A percentile compares a stretch with the other conserved stretches of the same genome.
Evolutionary conservation across 2,797 vertebrate genomes (phyloP).

Genomic region (Picus viridis): DNA sequence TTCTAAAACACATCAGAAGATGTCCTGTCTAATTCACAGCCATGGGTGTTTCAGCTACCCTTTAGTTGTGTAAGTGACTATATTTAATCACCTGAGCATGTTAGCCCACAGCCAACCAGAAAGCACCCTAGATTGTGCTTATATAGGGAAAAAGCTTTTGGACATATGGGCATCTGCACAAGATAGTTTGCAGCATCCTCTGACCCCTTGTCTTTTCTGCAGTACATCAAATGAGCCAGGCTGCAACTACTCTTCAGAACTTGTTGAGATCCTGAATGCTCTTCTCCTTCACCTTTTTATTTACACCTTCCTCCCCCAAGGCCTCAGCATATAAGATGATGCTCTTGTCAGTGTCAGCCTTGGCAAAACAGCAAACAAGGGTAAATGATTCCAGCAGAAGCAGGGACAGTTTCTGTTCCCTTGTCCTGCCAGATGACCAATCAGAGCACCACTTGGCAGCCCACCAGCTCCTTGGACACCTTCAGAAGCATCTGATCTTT

Average conservation of each 20-base stretch:
- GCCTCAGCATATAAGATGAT: background rate
- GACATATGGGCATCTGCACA: accelerated
- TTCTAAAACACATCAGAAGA: background rate
- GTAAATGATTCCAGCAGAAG: background rate
- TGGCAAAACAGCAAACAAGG: background rate
- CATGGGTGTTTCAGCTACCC: background rate
- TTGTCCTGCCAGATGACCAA: background rate
- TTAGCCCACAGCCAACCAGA: background rate
- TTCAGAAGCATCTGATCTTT: background rate
- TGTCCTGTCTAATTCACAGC: background rate
- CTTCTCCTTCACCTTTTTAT: background rate
- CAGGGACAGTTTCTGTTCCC: background rate
- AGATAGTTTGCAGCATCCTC: background rate
- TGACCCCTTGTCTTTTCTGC: accelerated
- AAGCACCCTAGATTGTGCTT: background rate
- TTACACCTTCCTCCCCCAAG: background rate
- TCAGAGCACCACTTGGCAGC: background rate
- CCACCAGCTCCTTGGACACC: background rate
- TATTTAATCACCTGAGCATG: background rate
- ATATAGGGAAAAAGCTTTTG: background rate
- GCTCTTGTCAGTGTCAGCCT: background rate
- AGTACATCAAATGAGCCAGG: background rate
- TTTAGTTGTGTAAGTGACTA: background rate
- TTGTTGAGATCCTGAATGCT: background rate
- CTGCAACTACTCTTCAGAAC: background rate